phyloP scores from a whole-genome alignment of 2,797 vertebrate genomes.

The Epinephelus awoara region DNA sequence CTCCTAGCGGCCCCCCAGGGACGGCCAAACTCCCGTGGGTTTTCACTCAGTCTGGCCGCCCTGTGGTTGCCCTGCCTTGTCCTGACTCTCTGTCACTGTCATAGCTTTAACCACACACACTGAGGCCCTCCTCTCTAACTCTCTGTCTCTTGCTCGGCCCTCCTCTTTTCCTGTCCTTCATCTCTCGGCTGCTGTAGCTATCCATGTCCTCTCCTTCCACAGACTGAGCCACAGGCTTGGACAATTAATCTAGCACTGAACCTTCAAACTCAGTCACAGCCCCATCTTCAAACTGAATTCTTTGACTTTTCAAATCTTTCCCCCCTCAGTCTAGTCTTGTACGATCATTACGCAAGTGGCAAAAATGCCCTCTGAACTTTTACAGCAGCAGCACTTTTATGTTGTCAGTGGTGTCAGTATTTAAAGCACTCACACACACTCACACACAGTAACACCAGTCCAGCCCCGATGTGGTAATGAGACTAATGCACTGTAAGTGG shows the following conservation, averaged over 20 bases:
- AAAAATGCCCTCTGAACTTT: conserved; percentile 38
- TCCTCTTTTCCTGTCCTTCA: conserved; percentile 8
- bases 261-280: conserved; percentile 44
- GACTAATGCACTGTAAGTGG: conserved; percentile 87
- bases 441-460: conserved; percentile 54
- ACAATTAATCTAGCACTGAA: conserved; percentile 42
- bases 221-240: conserved; percentile 21
- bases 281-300: conserved; percentile 39
- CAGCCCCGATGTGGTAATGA: conserved; percentile 78
- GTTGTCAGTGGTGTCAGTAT: conserved; percentile 39
- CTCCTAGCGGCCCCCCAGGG: conserved; percentile 77
- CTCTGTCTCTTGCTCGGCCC: not conserved
- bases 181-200: conserved; percentile 15
- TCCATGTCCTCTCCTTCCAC: conserved; percentile 16
- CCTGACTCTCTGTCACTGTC: conserved; percentile 51
- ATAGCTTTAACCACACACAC: conserved; percentile 38
- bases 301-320: conserved; percentile 6
- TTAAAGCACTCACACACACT: conserved; percentile 37
- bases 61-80: conserved; percentile 60
- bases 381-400: conserved; percentile 18
- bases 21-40: conserved; percentile 75
- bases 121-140: not conserved
- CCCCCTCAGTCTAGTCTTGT: not conserved
- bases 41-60: conserved; percentile 71
- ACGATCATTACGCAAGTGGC: conserved; percentile 10